Conservation (phyloP, 2,888 invertebrate genomes). For the Xylota sylvarum region DNA sequence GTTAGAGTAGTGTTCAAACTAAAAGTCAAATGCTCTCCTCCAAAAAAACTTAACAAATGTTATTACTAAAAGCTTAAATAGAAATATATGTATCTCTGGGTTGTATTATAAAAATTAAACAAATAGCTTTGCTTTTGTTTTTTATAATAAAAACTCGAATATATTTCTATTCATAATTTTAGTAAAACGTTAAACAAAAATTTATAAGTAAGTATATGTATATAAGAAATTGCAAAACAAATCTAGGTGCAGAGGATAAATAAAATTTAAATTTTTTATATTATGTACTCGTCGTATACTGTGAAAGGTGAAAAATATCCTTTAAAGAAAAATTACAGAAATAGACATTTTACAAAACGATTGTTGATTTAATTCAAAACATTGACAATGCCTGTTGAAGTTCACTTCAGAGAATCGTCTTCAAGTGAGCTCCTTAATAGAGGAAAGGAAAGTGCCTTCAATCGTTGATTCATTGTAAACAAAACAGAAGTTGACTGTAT, state of each 20-base stretch:
- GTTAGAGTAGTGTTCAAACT: constrained; percentile 3
- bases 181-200: not conserved
- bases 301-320: too few relatives aligned
- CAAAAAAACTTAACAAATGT: constrained; percentile 1
- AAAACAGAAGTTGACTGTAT: too few relatives aligned
- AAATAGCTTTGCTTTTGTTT: not conserved
- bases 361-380: too few relatives aligned
- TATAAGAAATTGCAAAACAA: not conserved
- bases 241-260: not conserved
- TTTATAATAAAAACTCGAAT: not conserved
- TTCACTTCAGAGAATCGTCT: too few relatives aligned
- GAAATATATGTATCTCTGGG: not conserved
- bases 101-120: not conserved
- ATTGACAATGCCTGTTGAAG: too few relatives aligned
- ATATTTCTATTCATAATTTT: not conserved
- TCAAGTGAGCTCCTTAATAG: too few relatives aligned
- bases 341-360: too few relatives aligned
- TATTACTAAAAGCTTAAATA: not conserved
- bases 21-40: constrained; percentile 13
- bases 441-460: too few relatives aligned
- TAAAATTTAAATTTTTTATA: not conserved
- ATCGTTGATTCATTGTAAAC: too few relatives aligned
- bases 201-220: not conserved
- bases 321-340: too few relatives aligned
- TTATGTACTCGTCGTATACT: too few relatives aligned